Conservation (phyloP, 2,113 vertebrate genomes). For the Nibea albiflora region DNA sequence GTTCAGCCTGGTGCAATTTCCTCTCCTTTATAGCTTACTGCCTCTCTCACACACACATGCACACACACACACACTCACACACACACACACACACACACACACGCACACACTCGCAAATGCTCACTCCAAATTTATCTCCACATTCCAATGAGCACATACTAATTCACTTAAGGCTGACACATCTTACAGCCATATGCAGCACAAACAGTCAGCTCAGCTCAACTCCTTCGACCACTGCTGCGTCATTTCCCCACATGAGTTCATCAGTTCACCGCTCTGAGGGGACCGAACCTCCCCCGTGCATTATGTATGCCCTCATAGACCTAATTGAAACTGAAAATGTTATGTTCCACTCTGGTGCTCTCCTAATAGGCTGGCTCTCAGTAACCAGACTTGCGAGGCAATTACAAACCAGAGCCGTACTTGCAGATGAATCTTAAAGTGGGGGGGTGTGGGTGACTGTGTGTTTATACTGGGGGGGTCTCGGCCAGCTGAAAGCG, state of each 20-base stretch:
- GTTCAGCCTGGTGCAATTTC: conserved; percentile 50
- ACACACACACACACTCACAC: background rate
- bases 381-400: conserved; percentile 74
- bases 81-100: background rate
- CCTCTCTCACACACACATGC: background rate
- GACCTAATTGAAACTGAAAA: conserved; percentile 88
- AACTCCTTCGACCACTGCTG: conserved; percentile 44
- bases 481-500: conserved; percentile 42
- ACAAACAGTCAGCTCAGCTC: conserved; percentile 56
- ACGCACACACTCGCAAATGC: conserved; percentile 1
- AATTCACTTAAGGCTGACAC: conserved; percentile 69
- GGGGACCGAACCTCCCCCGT: conserved; percentile 69
- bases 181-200: conserved; percentile 41
- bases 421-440: conserved; percentile 53
- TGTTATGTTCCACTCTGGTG: conserved; percentile 85
- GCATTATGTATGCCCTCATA: conserved; percentile 82
- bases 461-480: conserved; percentile 32
- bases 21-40: conserved; percentile 38
- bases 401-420: conserved; percentile 76
- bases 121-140: conserved; percentile 53
- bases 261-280: conserved; percentile 67
- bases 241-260: conserved; percentile 58
- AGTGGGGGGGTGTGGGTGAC: conserved; percentile 35
- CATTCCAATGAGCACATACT: conserved; percentile 54
- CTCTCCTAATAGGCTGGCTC: conserved; percentile 80